phyloP scores from a whole-genome alignment of 2,797 vertebrate species.

The Amblyraja radiata region DNA sequence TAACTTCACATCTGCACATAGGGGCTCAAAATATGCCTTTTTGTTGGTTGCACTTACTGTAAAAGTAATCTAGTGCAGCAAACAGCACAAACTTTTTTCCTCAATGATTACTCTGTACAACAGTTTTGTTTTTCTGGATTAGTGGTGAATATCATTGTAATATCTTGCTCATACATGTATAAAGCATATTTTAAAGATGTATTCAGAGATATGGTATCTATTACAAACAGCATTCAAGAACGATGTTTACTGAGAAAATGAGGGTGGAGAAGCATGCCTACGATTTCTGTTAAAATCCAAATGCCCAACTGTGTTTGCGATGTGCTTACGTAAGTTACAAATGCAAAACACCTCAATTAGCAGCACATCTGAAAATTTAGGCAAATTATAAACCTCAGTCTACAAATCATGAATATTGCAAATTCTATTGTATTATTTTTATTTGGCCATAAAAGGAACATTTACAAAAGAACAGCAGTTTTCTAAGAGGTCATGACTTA shows the following conservation, averaged over 20 bases:
- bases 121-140: neutral
- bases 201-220: neutral
- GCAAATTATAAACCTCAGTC: neutral
- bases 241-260: neutral
- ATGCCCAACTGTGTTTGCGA: neutral
- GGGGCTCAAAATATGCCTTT: neutral
- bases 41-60: neutral
- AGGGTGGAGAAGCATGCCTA: neutral
- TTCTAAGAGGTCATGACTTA: neutral
- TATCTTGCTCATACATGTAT: no score
- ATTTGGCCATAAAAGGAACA: neutral
- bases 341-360: neutral
- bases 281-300: neutral
- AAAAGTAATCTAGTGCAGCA: neutral
- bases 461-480: neutral
- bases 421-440: neutral
- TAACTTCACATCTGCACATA: neutral
- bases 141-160: neutral
- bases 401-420: neutral
- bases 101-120: neutral
- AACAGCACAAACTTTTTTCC: neutral
- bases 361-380: neutral
- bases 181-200: neutral
- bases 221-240: neutral
- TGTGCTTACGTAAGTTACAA: neutral